Conservation (phyloP, 2,888 invertebrate species). For the Tholera decimalis region DNA sequence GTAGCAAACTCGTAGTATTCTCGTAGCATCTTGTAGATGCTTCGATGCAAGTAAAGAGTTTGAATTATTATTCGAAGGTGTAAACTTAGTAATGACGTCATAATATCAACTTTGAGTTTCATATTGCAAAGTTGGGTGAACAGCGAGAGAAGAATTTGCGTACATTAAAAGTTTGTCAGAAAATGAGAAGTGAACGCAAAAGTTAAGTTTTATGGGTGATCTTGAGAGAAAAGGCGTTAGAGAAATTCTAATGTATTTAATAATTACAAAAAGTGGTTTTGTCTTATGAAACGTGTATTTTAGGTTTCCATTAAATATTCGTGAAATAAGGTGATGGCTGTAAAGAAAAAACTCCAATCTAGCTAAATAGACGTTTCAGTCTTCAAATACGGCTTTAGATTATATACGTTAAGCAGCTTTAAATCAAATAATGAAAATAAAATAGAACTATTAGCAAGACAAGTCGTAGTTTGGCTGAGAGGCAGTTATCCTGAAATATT, state of each 20-base stretch:
- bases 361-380: too few relatives aligned
- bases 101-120: conserved; percentile 46
- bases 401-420: too few relatives aligned
- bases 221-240: not conserved
- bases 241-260: not conserved
- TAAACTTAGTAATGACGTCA: conserved; percentile 52
- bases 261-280: not conserved
- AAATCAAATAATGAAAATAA: not conserved
- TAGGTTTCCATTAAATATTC: too few relatives aligned
- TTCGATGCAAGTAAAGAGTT: conserved; percentile 59
- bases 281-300: not conserved
- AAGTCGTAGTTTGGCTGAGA: not conserved
- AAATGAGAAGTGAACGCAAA: conserved; percentile 29
- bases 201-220: conserved; percentile 17
- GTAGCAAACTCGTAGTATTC: conserved; percentile 26
- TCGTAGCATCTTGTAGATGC: conserved; percentile 27
- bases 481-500: not conserved
- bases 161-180: conserved; percentile 58
- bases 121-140: conserved; percentile 41
- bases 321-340: not conserved
- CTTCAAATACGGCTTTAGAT: too few relatives aligned
- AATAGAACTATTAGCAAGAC: not conserved
- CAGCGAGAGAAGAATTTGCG: conserved; percentile 40
- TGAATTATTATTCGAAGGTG: conserved; percentile 55
- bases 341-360: too few relatives aligned